A percentile compares a stretch with the other conserved stretches of the same genome.
These are phyloP conservation scores for Poecile montanus DNA, from an alignment of 2,797 vertebrate species.

Conservation along the genomic window DNA sequence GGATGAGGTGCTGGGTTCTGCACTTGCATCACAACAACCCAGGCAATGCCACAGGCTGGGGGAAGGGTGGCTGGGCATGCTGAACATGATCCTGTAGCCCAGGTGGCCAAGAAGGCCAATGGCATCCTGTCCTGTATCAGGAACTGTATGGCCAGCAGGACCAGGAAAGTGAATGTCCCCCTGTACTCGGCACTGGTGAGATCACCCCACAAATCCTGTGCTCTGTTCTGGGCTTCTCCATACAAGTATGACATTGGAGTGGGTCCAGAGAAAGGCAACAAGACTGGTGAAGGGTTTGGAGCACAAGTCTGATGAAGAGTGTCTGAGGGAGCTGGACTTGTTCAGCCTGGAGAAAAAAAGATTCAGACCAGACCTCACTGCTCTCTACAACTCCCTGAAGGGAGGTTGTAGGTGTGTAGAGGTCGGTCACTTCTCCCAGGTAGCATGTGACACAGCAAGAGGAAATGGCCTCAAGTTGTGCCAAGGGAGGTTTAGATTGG, in stretches of 20 bases:
- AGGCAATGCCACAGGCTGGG: not conserved
- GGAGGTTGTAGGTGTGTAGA: not conserved
- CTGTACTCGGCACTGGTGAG: not conserved
- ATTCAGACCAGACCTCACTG: not conserved
- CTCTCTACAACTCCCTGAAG: not conserved
- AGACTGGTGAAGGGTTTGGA: not conserved
- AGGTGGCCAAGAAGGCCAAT: not conserved
- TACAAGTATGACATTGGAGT: not conserved
- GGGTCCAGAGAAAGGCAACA: not conserved
- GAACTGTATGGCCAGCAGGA: not conserved
- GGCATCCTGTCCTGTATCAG: not conserved
- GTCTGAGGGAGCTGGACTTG: not conserved
- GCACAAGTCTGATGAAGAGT: not conserved
- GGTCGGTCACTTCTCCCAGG: not conserved
- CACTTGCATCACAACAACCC: not conserved
- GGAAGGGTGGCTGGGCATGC: not conserved
- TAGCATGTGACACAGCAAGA: not conserved
- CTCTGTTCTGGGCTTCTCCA: not conserved
- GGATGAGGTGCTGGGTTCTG: not conserved
- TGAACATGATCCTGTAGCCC: not conserved
- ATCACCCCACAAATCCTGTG: not conserved
- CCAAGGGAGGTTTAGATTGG: not conserved
- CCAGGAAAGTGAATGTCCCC: fast-evolving
- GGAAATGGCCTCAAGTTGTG: not conserved
- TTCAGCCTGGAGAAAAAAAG: not conserved